These are phyloP conservation scores for Rhadinocentrus ornatus DNA, from an alignment of 2,797 vertebrate species.

Conservation along the genomic window DNA sequence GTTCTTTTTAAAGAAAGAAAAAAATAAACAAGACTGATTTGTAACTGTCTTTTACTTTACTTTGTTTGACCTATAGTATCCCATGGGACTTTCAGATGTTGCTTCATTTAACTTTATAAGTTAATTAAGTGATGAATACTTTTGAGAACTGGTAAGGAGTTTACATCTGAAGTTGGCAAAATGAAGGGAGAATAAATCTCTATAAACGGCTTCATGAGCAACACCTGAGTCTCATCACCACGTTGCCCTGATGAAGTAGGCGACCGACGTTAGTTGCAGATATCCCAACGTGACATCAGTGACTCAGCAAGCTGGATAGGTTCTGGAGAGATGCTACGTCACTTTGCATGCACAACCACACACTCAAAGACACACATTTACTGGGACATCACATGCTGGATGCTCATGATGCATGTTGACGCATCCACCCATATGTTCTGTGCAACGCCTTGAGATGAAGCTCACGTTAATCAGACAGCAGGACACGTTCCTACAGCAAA, in stretches of 20 bases:
- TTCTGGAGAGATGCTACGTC: slow-evolving; percentile 24
- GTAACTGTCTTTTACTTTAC: no score
- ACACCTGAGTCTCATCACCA: slow-evolving; percentile 12
- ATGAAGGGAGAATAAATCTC: neutral
- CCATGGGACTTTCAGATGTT: neutral
- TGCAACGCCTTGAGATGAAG: neutral
- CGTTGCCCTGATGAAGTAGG: slow-evolving; percentile 9
- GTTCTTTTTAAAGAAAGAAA: no score
- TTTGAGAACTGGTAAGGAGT: no score
- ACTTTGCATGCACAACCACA: slow-evolving; percentile 1
- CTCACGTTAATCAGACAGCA: slow-evolving; percentile 2
- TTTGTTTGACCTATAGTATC: no score
- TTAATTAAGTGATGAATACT: no score
- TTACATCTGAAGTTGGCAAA: neutral
- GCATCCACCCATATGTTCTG: slow-evolving; percentile 34
- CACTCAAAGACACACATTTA: slow-evolving; percentile 3
- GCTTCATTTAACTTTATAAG: neutral
- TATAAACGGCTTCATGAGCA: slow-evolving; percentile 6
- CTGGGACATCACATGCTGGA: neutral
- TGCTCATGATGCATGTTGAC: slow-evolving; percentile 8
- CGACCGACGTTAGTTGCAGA: slow-evolving; percentile 18
- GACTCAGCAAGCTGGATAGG: slow-evolving; percentile 33
- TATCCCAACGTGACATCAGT: slow-evolving; percentile 36
- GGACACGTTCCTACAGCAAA: slow-evolving; percentile 3
- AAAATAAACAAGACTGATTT: no score